phyloP scores from a whole-genome alignment of 2,888 invertebrate genomes.

The Chrysolina americana region DNA sequence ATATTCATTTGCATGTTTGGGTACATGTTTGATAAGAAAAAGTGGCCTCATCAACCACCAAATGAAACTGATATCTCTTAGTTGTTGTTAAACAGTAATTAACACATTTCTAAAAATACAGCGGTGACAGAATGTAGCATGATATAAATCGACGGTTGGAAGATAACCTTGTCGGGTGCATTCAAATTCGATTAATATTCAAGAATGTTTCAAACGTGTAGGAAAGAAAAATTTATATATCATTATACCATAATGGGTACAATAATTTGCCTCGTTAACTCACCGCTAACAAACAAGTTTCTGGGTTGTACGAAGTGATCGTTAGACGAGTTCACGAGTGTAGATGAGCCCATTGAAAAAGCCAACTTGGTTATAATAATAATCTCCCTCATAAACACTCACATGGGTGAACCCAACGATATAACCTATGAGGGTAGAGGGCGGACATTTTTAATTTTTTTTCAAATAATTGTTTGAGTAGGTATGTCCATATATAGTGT shows the following conservation, averaged over 20 bases:
- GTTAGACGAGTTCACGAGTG: not conserved
- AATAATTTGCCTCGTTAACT: conserved; percentile 11
- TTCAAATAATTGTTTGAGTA: no score
- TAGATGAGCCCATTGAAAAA: not conserved
- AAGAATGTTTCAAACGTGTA: conserved; percentile 10
- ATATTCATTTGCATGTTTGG: no score
- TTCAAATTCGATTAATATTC: conserved; percentile 12
- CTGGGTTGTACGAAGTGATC: not conserved
- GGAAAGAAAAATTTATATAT: not conserved
- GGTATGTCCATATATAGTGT: no score
- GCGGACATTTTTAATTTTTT: no score
- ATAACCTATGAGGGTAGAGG: no score
- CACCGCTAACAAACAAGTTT: conserved; percentile 15
- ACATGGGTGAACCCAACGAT: no score
- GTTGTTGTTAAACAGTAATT: not conserved
- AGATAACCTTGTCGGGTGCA: conserved; percentile 17
- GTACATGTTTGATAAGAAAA: no score
- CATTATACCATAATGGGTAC: conserved; percentile 20
- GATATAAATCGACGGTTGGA: not conserved
- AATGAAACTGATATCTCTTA: no score
- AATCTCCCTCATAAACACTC: no score
- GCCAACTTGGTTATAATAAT: no score
- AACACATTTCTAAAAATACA: conserved; percentile 16
- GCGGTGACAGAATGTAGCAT: conserved; percentile 18
- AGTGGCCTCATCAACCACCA: no score